phyloP scores from a whole-genome alignment of 2,797 vertebrate genomes.

The Eulemur mongoz region DNA sequence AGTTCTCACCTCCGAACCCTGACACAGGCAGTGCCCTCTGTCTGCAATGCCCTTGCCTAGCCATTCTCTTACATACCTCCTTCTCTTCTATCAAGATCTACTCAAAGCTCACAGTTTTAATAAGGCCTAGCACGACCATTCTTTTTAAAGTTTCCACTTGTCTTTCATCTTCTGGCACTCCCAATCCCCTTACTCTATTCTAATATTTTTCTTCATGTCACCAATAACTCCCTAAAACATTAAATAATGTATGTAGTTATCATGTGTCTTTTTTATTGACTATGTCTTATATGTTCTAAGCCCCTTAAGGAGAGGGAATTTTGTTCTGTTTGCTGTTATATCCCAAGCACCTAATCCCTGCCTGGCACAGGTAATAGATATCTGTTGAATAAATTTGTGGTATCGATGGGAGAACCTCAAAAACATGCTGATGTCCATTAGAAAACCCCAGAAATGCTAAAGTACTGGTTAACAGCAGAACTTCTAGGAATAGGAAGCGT shows the following conservation, averaged over 20 bases:
- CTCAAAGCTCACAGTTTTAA: neutral
- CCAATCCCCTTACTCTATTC: neutral
- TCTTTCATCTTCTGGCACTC: neutral
- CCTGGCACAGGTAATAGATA: neutral
- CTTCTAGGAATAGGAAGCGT: neutral
- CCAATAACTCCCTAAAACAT: neutral
- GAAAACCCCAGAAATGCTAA: neutral
- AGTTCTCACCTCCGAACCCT: neutral
- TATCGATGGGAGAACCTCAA: neutral
- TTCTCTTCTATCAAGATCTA: neutral
- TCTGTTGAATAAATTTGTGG: neutral
- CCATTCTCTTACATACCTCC: neutral
- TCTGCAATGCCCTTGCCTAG: neutral
- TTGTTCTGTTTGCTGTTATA: conserved; percentile 23
- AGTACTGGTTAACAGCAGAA: neutral
- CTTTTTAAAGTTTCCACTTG: neutral
- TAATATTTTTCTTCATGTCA: neutral
- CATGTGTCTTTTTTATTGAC: neutral
- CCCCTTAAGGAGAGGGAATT: neutral
- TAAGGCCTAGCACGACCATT: neutral
- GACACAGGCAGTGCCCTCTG: neutral
- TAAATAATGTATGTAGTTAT: neutral
- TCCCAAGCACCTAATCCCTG: neutral
- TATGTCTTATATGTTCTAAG: neutral
- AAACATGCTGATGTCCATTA: neutral